Conservation (phyloP, 1,140 invertebrate species). For the Agraylea sexmaculata region DNA sequence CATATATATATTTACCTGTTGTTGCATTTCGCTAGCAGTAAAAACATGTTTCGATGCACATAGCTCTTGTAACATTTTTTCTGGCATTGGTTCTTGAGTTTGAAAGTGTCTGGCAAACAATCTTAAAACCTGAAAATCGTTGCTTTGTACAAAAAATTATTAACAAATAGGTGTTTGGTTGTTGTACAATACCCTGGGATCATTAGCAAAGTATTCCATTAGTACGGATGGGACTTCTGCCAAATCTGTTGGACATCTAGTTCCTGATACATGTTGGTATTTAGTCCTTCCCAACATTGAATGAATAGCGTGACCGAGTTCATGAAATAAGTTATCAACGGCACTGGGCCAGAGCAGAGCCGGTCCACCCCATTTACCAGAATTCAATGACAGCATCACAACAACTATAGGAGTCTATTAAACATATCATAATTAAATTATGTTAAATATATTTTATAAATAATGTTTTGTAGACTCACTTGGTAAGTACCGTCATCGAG, state of each 20-base stretch:
- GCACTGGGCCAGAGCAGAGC: constrained; percentile 70
- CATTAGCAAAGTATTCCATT: constrained; percentile 95
- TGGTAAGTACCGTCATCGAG: constrained; percentile 75
- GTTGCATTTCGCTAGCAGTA: constrained; percentile 79
- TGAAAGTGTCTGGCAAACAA: constrained; percentile 86
- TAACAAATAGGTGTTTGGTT: background rate
- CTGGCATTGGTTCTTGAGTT: constrained; percentile 73
- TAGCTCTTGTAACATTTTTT: constrained; percentile 61
- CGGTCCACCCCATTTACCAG: constrained; percentile 61
- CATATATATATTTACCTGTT: constrained; percentile 72
- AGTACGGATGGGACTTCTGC: constrained; percentile 96
- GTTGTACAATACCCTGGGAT: constrained; percentile 55
- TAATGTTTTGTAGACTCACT: constrained; percentile 29
- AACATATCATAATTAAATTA: constrained; percentile 13
- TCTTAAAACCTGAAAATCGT: constrained; percentile 53
- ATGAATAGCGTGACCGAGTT: constrained; percentile 98
- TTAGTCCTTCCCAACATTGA: constrained; percentile 92
- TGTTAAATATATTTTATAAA: no score
- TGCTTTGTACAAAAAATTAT: background rate
- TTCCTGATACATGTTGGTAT: constrained; percentile 96
- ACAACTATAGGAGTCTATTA: constrained; percentile 81
- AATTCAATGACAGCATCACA: constrained; percentile 78
- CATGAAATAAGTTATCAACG: constrained; percentile 96
- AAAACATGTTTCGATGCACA: constrained; percentile 79
- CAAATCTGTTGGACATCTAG: constrained; percentile 92